Evolutionary conservation across 2,888 invertebrate species (phyloP), one percentile per base, ranked within the genome.

Genomic region (Ophion ellenae): DNA sequence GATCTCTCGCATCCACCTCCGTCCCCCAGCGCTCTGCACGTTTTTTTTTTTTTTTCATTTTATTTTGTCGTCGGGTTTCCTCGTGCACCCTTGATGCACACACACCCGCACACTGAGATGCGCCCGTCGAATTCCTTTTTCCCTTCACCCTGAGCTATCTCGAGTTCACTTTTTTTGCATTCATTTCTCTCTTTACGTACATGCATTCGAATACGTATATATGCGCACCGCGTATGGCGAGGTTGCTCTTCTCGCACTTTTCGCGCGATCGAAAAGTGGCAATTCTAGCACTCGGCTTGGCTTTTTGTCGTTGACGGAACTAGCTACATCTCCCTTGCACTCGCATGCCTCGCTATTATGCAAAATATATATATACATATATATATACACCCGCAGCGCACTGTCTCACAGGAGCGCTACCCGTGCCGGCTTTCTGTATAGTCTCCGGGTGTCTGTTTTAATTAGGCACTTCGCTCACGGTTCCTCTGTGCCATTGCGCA

Each of bases 381-480:
- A 71, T 40, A 76, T 74, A 11, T 57, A 66, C 76, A 71, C 78
- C 14, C 73, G 59, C 73, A 79, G 53, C 61, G 57, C 67, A 80
- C 78, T 79, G 85, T 87, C 85, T 85, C 87, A 83, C 9, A 5
- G 40, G 5, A 81, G 84, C 81, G 76, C 78, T 45, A 67, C 80
- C 85, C 86, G 89, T 89, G 88, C 90, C 90, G 90, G 89, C 90
- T 90, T 91, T 92, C 91, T 69, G 61, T 69, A 69, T 59, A 81
- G 91, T 93, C 93, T 92, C 90, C 90, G 92, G 92, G 92, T 93
- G 94, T 94, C 94, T 93, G 93, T 92, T 94, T 93, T 95, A 95
- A 95, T 95, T 95, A 95, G 95, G 95, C 95, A 94, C 95, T 95
- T 94, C 92, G 93, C 91, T 86, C 78, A 61, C 81, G 83, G 83